Conservation (phyloP, 2,797 vertebrate species). For the Arnoldichthys spilopterus region DNA sequence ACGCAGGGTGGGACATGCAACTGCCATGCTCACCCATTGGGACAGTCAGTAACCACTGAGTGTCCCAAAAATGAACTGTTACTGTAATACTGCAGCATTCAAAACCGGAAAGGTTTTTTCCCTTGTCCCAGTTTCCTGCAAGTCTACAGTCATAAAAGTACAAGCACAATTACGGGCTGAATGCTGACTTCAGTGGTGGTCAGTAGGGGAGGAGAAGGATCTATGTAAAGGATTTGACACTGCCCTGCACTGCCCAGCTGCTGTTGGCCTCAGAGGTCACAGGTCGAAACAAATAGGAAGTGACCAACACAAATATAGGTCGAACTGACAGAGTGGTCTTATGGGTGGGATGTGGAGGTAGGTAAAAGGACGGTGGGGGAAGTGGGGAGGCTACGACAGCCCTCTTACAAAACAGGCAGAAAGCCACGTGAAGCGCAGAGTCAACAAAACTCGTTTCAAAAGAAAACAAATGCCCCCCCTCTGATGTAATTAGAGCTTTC, state of each 20-base stretch:
- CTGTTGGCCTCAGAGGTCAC: constrained; percentile 59
- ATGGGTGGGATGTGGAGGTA: constrained; percentile 45
- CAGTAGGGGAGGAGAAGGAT: not conserved
- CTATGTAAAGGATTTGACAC: constrained; percentile 37
- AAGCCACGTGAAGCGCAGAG: constrained; percentile 47
- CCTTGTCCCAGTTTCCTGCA: not conserved
- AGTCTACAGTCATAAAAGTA: not conserved
- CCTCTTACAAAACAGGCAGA: constrained; percentile 45
- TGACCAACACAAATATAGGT: constrained; percentile 64
- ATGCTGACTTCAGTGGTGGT: not conserved
- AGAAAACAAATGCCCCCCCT: constrained; percentile 46
- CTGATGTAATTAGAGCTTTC: constrained; percentile 36
- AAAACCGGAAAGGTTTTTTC: not conserved
- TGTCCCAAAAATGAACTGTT: not conserved
- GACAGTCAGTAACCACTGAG: not conserved
- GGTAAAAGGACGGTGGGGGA: constrained; percentile 43
- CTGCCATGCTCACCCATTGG: too few relatives aligned
- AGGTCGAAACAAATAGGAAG: constrained; percentile 71
- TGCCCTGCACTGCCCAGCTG: constrained; percentile 60
- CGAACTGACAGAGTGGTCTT: constrained; percentile 49
- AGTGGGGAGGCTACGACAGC: constrained; percentile 17
- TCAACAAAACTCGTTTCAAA: constrained; percentile 56
- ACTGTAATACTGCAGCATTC: not conserved
- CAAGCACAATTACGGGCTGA: not conserved
- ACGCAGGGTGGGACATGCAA: not conserved